Base-by-base conservation (phyloP, 2,113 vertebrate species). In the Synodontis membranacea region DNA sequence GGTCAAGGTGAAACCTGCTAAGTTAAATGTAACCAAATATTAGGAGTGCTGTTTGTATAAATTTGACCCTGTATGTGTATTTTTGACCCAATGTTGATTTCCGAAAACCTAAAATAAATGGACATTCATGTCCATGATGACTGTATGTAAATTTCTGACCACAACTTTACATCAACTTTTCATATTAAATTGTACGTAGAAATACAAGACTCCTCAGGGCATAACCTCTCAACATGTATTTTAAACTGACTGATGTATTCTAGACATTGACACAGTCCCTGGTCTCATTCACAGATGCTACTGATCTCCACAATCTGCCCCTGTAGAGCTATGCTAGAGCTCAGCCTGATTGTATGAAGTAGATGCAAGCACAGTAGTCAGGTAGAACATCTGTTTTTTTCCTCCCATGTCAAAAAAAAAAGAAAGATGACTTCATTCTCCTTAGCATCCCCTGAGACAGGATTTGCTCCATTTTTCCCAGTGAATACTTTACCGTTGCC, bases 371-470 rank as follows among this genome's bases (percentile, higher is more conserved):
- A 56, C 56, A 80, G n/a, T 34, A 34, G n/a, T 81, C 46, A 86
- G 46, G 14, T 48, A 12, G 23, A 79, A 84, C 23, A 87, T 87
- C 85, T 89, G 68, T 19, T 74, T 79, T 87, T 62, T 17, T 42
- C 28, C 19, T 70, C 28, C 44, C 25, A 50, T 58, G 25, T 62
- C 56, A n/a, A 60, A 70, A 86, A 80, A 54, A 80, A 46, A 42
- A 34, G 14, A 87, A 62, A 78, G 23, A 79, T 82, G 44, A 82
- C 28, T 75, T 87, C 54, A 78, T 39, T 74, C 39, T 68, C 28
- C 64, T 19, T 39, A 34, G 31, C 50, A 12, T 31, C 50, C 31
- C 34, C 25, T 72, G 54, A 75, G 52, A 80, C 62, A 25, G 25
- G n/a, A 62, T 66, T 46, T 46, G 50, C 83, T 52, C 21, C 9